Evolutionary conservation across 1,140 invertebrate genomes (phyloP).

Genomic region (Delia radicum): DNA sequence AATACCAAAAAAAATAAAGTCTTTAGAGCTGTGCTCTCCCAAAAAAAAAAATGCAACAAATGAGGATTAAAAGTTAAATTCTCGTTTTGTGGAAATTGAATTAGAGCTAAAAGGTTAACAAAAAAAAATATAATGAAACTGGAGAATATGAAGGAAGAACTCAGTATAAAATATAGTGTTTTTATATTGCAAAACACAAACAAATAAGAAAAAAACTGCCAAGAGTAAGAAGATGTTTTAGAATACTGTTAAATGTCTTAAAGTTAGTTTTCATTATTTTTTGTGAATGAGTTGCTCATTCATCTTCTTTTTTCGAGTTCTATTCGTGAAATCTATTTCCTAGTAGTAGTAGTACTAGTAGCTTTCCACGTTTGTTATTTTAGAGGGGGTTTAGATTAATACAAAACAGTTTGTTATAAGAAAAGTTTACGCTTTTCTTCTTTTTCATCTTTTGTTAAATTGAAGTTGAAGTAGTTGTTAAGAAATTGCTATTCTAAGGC

Average conservation of each 20-base stretch:
- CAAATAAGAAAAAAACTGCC: too few species aligned
- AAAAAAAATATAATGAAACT: not conserved
- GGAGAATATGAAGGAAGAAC: not conserved
- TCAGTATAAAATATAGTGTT: not conserved
- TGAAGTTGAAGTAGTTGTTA: not conserved
- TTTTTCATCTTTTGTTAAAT: not conserved
- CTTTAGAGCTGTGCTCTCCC: not conserved
- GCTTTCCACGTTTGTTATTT: not conserved
- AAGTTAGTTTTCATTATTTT: not conserved
- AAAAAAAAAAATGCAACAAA: constrained; percentile 11
- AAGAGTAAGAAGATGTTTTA: too few species aligned
- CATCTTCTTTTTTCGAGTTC: not conserved
- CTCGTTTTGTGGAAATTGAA: constrained; percentile 22
- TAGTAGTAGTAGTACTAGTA: not conserved
- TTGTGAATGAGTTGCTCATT: not conserved
- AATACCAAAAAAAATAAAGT: not conserved
- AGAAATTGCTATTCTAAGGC: not conserved
- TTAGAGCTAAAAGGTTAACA: constrained; percentile 16
- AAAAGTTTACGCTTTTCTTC: not conserved
- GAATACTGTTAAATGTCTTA: not conserved
- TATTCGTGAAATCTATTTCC: not conserved
- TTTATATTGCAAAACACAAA: too few species aligned
- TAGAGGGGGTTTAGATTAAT: not conserved
- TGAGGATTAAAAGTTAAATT: constrained; percentile 21
- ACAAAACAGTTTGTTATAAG: not conserved